These are phyloP conservation scores for Zhuqinia jingwanae DNA, from an alignment of 2,888 invertebrate species.

Conservation along the genomic window DNA sequence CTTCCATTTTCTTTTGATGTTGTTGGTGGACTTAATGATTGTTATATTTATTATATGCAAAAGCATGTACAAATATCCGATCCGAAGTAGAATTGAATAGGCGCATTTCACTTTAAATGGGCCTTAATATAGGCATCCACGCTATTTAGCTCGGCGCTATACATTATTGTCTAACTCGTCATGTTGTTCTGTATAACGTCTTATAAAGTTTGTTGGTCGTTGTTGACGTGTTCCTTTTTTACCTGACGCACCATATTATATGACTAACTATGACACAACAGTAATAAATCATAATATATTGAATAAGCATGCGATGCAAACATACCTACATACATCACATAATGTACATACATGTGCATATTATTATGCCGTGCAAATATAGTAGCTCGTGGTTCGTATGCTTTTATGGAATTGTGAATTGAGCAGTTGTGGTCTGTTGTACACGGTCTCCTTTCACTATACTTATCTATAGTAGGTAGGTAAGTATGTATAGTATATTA, in stretches of 20 bases:
- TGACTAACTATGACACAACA: constrained; percentile 49
- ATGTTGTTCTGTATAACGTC: background rate
- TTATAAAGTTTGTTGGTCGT: background rate
- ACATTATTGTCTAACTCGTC: too few species aligned
- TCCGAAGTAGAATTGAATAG: too few species aligned
- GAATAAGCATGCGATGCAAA: constrained; percentile 32
- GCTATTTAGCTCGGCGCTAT: background rate
- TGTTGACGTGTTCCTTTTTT: constrained; percentile 25
- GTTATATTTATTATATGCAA: background rate
- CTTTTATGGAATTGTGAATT: too few species aligned
- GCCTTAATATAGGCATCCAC: background rate
- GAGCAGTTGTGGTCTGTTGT: too few species aligned
- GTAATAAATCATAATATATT: constrained; percentile 65
- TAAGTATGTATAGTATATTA: too few species aligned
- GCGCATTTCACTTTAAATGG: too few species aligned
- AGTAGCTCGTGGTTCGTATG: background rate
- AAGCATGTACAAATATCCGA: background rate
- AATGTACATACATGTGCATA: too few species aligned
- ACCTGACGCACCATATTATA: constrained; percentile 36
- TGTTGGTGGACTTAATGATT: too few species aligned
- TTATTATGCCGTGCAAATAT: too few species aligned
- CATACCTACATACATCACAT: background rate
- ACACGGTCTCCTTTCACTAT: too few species aligned
- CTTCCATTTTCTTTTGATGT: background rate
- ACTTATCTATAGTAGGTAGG: too few species aligned